Base-by-base conservation (phyloP, 2,113 vertebrate genomes). In the Smithornis capensis region DNA sequence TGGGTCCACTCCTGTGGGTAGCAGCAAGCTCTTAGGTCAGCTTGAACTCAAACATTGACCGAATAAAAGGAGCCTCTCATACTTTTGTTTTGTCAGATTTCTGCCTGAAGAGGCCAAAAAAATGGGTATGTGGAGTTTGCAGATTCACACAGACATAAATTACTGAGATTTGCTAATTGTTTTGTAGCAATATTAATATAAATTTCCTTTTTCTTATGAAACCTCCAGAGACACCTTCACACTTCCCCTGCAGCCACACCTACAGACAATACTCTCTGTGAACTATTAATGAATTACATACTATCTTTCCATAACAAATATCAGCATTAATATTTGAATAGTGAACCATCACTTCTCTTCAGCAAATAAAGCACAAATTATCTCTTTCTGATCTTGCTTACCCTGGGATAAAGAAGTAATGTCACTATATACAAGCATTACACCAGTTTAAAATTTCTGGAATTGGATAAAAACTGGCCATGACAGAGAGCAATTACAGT, bases 301-400 rank as follows among this genome's bases (percentile, higher is more conserved):
- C 4, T 5, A 15, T 83, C 62, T 86, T 71, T 35, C 50, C 52
- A 14, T 65, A 78, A 60, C 27, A 71, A 88, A 44, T 53, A 31
- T 80, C 56, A 83, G 28, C 64, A 82, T 94, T 89, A 75, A 77
- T 92, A 81, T 88, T 92, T 94, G 53, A 96, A 49, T 38, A 60
- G 44, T 0, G 2, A 83, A 78, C 63, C 55, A 37, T 85, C 57
- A 35, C 62, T 24, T 42, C 29, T 47, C 9, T 92, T 47, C 65
- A 59, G 27, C 40, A 65, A 87, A 71, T 87, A 83, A 83, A 75
- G 65, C 44, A 75, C 35, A 71, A 84, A 87, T 59, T 19, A 63
- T 70, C 64, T 93, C 40, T 38, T 75, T 87, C 90, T 53, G 18
- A 64, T 90, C 57, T 94, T 3, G 1, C 60, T 50, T 75, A 82